Percentiles rank a stretch among this genome's conserved stretches.
Evolutionary conservation across 2,113 vertebrate species (phyloP).

Genomic region (Corythoichthys haematopterus): DNA sequence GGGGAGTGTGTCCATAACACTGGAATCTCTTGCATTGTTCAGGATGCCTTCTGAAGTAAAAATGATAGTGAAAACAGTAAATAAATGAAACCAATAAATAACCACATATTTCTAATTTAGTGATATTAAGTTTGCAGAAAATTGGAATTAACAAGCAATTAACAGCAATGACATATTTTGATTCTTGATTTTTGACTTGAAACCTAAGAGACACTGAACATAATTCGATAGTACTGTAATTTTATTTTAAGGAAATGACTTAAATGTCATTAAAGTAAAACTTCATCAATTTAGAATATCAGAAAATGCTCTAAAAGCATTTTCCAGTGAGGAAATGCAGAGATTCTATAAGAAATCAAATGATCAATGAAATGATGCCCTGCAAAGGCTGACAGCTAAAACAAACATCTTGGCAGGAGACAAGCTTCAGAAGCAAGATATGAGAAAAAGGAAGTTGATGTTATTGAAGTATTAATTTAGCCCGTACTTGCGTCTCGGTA

Average conservation of each 20-base stretch:
- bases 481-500: slow-evolving; percentile 99
- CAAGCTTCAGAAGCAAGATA: slow-evolving; percentile 24
- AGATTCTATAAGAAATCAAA: slow-evolving; percentile 12
- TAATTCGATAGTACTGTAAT: slow-evolving; percentile 1
- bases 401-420: slow-evolving; percentile 19
- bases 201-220: slow-evolving; percentile 7
- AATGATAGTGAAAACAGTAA: slow-evolving; percentile 2
- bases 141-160: slow-evolving; percentile 35
- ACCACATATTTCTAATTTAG: not conserved
- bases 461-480: slow-evolving; percentile 70
- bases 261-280: slow-evolving; percentile 1
- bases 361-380: not conserved
- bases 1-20: slow-evolving; percentile 99
- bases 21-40: slow-evolving; percentile 99
- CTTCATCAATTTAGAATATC: not conserved
- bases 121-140: slow-evolving; percentile 33
- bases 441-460: slow-evolving; percentile 78
- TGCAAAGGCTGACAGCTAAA: slow-evolving; percentile 24
- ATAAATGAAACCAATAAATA: not conserved
- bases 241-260: slow-evolving; percentile 6
- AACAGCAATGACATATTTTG: slow-evolving; percentile 20
- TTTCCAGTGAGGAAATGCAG: not conserved
- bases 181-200: slow-evolving; percentile 23
- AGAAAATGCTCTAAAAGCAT: not conserved
- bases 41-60: slow-evolving; percentile 90